These are phyloP conservation scores for Poicephalus gulielmi DNA, from an alignment of 2,113 vertebrate species.

Conservation along the genomic window DNA sequence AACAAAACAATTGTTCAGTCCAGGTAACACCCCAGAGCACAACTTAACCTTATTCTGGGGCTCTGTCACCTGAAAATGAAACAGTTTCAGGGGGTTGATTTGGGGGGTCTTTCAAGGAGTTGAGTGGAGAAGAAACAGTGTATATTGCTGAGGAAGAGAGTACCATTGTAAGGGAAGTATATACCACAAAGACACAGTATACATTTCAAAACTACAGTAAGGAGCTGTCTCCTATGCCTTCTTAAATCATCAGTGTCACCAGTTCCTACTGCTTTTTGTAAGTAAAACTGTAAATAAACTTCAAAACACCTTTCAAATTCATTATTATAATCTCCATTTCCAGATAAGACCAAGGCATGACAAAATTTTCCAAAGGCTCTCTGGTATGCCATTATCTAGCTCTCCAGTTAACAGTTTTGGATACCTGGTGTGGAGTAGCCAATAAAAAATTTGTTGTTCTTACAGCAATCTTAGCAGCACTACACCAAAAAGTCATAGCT, in stretches of 20 bases:
- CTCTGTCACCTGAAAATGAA: neutral
- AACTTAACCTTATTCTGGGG: neutral
- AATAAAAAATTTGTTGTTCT: neutral
- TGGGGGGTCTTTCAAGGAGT: neutral
- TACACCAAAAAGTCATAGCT: neutral
- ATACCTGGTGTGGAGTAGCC: neutral
- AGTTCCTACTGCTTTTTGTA: neutral
- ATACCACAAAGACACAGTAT: neutral
- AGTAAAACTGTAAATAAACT: neutral
- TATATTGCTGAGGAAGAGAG: neutral
- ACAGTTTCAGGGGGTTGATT: neutral
- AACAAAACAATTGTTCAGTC: neutral
- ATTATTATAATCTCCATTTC: neutral
- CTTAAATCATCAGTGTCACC: neutral
- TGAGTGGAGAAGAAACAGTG: neutral
- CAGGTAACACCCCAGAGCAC: neutral
- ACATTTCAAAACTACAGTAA: neutral
- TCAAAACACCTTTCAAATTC: neutral
- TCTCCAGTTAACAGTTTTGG: neutral
- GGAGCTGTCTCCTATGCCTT: neutral
- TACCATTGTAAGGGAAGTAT: neutral
- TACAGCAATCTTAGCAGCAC: neutral
- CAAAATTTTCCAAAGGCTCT: neutral
- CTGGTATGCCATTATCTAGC: neutral
- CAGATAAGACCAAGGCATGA: neutral